Base-by-base conservation (phyloP, 2,113 vertebrate species). In the Hippolais icterina region DNA sequence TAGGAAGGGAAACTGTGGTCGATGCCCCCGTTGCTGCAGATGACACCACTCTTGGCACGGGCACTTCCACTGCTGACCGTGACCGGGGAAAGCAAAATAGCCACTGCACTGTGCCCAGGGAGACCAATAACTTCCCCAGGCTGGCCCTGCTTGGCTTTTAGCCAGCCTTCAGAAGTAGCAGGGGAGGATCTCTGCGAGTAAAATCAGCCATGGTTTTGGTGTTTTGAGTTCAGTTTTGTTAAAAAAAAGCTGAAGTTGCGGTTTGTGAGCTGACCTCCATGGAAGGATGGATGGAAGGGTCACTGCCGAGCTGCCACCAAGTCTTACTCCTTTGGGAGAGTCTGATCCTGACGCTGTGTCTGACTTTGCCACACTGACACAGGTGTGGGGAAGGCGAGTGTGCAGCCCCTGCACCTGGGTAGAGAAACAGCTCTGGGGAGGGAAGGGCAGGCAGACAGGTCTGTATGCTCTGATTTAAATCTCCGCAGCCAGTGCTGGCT, bases 1-100 rank as follows among this genome's bases (percentile, higher is more conserved):
- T 91, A 89, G 94, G 90, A 93, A 90, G 82, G 91, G 94, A 91
- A 87, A 91, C 89, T 85, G 84, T 84, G 94, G 90, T 96, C 77
- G 39, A 90, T 96, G 93, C 65, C 94, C 91, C 91, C 1, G 0
- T 89, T 89, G 94, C 82, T 96, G 89, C 87, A 77, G 86, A 91
- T 97, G 89, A 91, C 94, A 93, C 89, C 8, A 33, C 91, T 89
- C 81, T 93, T 96, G 95, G 93, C 91, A 90, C 10, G 12, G 78
- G 29, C 24, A 4, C 78, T 95, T 84, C 82, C 81, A 96, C 89
- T 0, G 1, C 95, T 95, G 81, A 93, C 92, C 31, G 6, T 91
- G 95, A 87, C 84, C 5, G 0, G 20, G 61, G 49, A 95, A 47
- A 76, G 66, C 82, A 92, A 96, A 95, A 89, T 89, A 87, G 78